phyloP scores from a whole-genome alignment of 2,797 vertebrate genomes.

The Xenopus petersii region DNA sequence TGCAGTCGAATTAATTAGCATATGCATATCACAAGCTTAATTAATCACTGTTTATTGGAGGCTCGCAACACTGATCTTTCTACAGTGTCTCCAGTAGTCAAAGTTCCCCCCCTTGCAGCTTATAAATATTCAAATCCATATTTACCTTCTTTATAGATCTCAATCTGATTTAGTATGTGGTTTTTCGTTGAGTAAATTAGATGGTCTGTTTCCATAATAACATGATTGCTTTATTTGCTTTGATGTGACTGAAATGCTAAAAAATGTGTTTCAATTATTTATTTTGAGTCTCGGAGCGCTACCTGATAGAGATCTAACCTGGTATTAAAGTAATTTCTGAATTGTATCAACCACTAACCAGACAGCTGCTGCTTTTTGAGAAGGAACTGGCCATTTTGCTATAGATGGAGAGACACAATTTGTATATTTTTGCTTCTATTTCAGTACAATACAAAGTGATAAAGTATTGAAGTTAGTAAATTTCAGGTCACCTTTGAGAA shows the following conservation, averaged over 20 bases:
- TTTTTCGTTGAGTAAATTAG: slow-evolving; percentile 30
- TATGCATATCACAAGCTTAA: slow-evolving; percentile 43
- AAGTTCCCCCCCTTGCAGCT: slow-evolving; percentile 20
- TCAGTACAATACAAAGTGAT: too few relatives aligned
- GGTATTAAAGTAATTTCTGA: too few relatives aligned
- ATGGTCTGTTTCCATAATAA: slow-evolving; percentile 43
- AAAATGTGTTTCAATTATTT: too few relatives aligned
- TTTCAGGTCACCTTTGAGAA: too few relatives aligned
- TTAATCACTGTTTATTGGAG: slow-evolving; percentile 44
- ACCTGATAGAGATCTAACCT: too few relatives aligned
- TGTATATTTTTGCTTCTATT: too few relatives aligned
- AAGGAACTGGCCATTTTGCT: too few relatives aligned
- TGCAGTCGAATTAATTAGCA: slow-evolving; percentile 39
- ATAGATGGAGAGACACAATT: too few relatives aligned
- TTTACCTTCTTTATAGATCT: slow-evolving; percentile 22
- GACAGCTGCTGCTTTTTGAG: too few relatives aligned
- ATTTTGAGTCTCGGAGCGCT: too few relatives aligned
- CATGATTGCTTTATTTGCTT: slow-evolving; percentile 12
- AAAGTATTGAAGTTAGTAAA: too few relatives aligned
- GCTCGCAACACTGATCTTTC: slow-evolving; percentile 39
- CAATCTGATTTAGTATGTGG: slow-evolving; percentile 25
- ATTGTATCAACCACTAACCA: too few relatives aligned
- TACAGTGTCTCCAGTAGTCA: slow-evolving; percentile 26
- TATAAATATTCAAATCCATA: slow-evolving; percentile 37
- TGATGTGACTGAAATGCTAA: slow-evolving; percentile 6